Conservation (phyloP, 2,888 invertebrate species). For the Scaptomyza reducta region DNA sequence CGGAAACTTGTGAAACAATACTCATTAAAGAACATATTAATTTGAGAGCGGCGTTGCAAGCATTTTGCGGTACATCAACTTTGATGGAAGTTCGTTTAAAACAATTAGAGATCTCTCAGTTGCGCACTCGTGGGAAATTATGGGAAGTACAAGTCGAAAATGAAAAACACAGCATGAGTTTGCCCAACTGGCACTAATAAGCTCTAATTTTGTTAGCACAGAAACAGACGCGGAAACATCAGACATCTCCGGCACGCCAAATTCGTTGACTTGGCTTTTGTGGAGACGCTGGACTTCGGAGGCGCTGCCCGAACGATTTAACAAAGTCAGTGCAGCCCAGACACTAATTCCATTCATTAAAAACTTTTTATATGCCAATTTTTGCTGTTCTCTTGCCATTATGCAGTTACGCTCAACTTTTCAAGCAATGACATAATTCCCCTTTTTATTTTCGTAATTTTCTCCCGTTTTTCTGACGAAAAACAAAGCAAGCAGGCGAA, state of each 20-base stretch:
- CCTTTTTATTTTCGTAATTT: background rate
- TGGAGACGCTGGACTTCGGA: constrained; percentile 40
- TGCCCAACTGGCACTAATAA: constrained; percentile 76
- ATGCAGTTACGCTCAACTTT: constrained; percentile 51
- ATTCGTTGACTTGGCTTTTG: constrained; percentile 29
- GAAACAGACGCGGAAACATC: constrained; percentile 35
- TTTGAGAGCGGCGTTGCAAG: constrained; percentile 51
- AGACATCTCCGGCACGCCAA: constrained; percentile 47
- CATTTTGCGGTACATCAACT: constrained; percentile 64
- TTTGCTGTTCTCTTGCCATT: constrained; percentile 57
- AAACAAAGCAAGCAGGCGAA: constrained; percentile 28
- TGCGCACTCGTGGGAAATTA: constrained; percentile 65
- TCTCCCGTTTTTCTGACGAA: constrained; percentile 9
- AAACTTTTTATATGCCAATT: constrained; percentile 79
- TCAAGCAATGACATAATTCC: constrained; percentile 33
- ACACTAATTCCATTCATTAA: constrained; percentile 79
- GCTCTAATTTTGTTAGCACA: constrained; percentile 75
- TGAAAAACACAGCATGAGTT: constrained; percentile 59
- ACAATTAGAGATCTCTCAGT: constrained; percentile 68
- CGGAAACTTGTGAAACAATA: constrained; percentile 55
- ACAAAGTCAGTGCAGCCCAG: constrained; percentile 73
- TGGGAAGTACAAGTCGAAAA: constrained; percentile 50
- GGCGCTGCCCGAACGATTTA: constrained; percentile 65
- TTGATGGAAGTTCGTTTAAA: constrained; percentile 68
- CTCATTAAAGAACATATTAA: constrained; percentile 61